Conservation (phyloP, 2,888 invertebrate species). For the Amblyjoppa proteus region DNA sequence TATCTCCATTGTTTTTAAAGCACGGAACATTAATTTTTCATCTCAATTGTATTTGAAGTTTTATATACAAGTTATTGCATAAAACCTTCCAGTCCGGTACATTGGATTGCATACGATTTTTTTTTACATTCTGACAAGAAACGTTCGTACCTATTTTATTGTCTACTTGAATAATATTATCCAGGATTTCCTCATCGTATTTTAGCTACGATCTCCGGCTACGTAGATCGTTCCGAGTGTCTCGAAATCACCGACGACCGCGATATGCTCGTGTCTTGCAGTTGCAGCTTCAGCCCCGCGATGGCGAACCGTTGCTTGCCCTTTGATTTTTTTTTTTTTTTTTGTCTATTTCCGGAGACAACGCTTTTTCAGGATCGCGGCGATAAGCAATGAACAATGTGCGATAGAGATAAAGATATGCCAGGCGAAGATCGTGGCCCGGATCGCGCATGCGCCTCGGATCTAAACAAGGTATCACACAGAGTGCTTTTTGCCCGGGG, state of each 20-base stretch:
- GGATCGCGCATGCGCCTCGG: constrained; percentile 1
- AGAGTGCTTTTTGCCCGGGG: constrained; percentile 13
- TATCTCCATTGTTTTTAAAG: too few species aligned
- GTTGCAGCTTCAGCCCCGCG: neutral
- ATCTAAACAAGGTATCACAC: constrained; percentile 35
- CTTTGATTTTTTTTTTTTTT: constrained; percentile 13
- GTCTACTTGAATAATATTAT: constrained; percentile 43
- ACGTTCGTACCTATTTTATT: too few species aligned
- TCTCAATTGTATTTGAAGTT: too few species aligned
- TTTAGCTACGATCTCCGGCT: constrained; percentile 37
- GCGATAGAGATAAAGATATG: constrained; percentile 17
- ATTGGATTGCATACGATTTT: too few species aligned
- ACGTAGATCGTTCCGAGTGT: constrained; percentile 26
- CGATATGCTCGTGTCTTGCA: neutral
- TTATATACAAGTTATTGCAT: too few species aligned
- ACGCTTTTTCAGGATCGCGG: neutral
- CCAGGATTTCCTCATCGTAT: constrained; percentile 28
- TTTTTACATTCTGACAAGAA: too few species aligned
- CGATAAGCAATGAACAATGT: constrained; percentile 36
- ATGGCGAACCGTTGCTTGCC: constrained; percentile 34
- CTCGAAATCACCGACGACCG: constrained; percentile 18
- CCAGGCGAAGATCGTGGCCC: neutral
- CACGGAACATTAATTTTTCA: too few species aligned
- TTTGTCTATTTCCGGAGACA: neutral
- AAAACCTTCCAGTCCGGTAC: too few species aligned